Evolutionary conservation across 2,888 invertebrate genomes (phyloP).

Genomic region (Clusia tigrina): DNA sequence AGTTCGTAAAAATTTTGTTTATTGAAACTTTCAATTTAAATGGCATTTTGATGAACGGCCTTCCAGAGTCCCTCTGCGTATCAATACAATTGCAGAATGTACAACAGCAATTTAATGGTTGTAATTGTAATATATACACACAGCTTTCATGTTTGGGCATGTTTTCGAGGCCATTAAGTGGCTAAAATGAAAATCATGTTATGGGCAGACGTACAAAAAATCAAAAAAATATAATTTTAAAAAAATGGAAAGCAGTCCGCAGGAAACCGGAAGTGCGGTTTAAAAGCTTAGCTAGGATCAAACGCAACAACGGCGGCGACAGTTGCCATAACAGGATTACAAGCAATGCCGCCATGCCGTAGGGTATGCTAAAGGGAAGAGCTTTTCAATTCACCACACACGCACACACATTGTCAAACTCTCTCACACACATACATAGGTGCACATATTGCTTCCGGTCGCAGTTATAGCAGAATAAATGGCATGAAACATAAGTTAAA

Average conservation of each 20-base stretch:
- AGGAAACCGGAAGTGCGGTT: constrained; percentile 32
- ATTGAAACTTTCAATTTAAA: no score
- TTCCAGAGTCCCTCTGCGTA: no score
- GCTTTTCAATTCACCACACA: constrained; percentile 30
- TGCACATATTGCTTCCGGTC: constrained; percentile 15
- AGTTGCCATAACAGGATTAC: constrained; percentile 10
- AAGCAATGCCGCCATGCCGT: not conserved
- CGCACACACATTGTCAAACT: constrained; percentile 23
- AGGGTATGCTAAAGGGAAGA: constrained; percentile 24
- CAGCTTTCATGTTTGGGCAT: no score
- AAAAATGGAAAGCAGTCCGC: constrained; percentile 19
- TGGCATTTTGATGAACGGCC: no score
- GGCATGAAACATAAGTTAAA: constrained; percentile 26
- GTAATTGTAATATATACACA: no score
- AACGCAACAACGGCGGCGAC: constrained; percentile 3
- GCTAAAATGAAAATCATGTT: constrained; percentile 30
- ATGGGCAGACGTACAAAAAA: constrained; percentile 13
- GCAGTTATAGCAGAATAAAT: constrained; percentile 1
- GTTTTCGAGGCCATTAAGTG: constrained; percentile 24
- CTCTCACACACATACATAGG: not conserved
- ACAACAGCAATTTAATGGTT: no score
- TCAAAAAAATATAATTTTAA: not conserved
- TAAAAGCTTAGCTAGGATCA: constrained; percentile 25
- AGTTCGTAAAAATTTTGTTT: no score
- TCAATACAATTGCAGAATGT: no score